Evolutionary conservation across 2,797 vertebrate genomes (phyloP).

Genomic region (Bufotes viridis): DNA sequence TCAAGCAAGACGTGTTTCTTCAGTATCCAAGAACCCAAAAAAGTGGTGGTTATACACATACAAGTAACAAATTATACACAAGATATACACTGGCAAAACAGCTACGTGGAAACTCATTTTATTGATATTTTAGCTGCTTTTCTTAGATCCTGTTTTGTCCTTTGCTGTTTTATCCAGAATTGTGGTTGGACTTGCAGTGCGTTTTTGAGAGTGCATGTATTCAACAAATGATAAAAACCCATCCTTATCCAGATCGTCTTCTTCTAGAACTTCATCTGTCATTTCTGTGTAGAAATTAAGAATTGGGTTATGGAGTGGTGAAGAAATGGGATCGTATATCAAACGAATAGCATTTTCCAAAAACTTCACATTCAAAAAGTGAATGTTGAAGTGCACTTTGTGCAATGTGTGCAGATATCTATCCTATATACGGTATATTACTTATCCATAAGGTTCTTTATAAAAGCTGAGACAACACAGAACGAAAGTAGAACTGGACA

Average conservation of each 20-base stretch:
- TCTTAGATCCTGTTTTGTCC: conserved; percentile 49
- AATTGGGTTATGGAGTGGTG: not conserved
- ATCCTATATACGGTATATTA: too few relatives aligned
- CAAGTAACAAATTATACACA: too few relatives aligned
- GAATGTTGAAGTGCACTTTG: too few relatives aligned
- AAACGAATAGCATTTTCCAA: too few relatives aligned
- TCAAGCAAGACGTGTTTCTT: too few relatives aligned
- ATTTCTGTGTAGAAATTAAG: conserved; percentile 46
- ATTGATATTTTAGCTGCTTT: conserved; percentile 3
- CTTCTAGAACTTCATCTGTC: conserved; percentile 62
- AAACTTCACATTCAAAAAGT: too few relatives aligned
- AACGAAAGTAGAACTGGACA: too few relatives aligned
- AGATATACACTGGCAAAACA: too few relatives aligned
- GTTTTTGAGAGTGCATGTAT: conserved; percentile 61
- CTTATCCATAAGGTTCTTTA: too few relatives aligned
- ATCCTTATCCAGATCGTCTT: conserved; percentile 59
- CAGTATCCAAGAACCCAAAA: not conserved
- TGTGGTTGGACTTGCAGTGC: conserved; percentile 60
- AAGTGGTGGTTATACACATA: not conserved
- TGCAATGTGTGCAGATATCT: too few relatives aligned
- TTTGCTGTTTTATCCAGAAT: conserved; percentile 61
- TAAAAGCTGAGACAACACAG: too few relatives aligned
- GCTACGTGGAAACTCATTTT: not conserved
- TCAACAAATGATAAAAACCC: conserved; percentile 60
- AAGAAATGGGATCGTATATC: not conserved